These are phyloP conservation scores for Typhlichthys subterraneus DNA, from an alignment of 2,797 vertebrate species.

Conservation along the genomic window DNA sequence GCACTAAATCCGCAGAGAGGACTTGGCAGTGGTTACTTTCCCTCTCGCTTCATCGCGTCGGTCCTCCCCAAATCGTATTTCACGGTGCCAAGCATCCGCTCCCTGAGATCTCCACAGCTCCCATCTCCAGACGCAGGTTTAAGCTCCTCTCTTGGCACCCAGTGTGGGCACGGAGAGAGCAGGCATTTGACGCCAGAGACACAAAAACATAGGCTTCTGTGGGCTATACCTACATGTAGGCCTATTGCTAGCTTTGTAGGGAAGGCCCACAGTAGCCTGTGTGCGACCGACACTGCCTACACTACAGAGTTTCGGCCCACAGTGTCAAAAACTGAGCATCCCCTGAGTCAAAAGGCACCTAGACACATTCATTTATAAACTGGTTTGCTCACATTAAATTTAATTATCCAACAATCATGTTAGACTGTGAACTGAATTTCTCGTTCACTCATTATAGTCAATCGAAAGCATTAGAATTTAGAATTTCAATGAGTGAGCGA, in stretches of 20 bases:
- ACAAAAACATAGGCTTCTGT: slow-evolving; percentile 38
- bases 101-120: slow-evolving; percentile 78
- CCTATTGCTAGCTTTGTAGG: slow-evolving; percentile 49
- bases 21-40: slow-evolving; percentile 75
- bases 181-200: slow-evolving; percentile 70
- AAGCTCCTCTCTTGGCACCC: slow-evolving; percentile 77
- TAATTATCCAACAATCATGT: slow-evolving; percentile 28
- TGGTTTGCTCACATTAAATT: slow-evolving; percentile 12
- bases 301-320: too few species aligned
- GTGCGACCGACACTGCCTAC: slow-evolving; percentile 42
- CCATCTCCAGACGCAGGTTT: slow-evolving; percentile 80
- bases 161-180: slow-evolving; percentile 62
- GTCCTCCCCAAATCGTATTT: slow-evolving; percentile 79
- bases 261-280: slow-evolving; percentile 23
- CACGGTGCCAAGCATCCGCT: slow-evolving; percentile 77
- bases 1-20: slow-evolving; percentile 75
- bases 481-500: too few species aligned
- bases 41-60: slow-evolving; percentile 79
- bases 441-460: slow-evolving; percentile 33
- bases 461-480: too few species aligned
- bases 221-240: too few species aligned
- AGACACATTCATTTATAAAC: slow-evolving; percentile 22
- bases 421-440: slow-evolving; percentile 31
- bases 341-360: slow-evolving; percentile 23
- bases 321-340: too few species aligned